Evolutionary conservation across 2,113 vertebrate species (phyloP).

Genomic region (Gracilinanus agilis): DNA sequence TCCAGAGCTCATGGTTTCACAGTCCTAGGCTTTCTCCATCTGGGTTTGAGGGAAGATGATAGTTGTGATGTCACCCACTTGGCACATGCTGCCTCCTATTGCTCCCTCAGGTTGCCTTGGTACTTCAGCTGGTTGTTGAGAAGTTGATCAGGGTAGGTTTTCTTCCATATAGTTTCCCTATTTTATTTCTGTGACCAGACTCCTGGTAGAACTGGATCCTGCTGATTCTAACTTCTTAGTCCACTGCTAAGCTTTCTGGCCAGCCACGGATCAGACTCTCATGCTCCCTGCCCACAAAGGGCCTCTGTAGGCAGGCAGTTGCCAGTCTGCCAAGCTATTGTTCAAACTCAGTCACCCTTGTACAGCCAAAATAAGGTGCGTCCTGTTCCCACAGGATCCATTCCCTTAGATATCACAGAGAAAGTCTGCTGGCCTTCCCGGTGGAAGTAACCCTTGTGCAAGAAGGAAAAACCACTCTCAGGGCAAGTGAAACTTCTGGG

Average conservation of each 20-base stretch:
- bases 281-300: not conserved
- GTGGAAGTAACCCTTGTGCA: not conserved
- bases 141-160: not conserved
- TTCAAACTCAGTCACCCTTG: not conserved
- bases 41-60: not conserved
- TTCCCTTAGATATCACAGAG: not conserved
- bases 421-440: not conserved
- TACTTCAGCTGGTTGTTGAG: not conserved
- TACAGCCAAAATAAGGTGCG: not conserved
- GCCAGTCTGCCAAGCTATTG: not conserved
- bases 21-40: not conserved
- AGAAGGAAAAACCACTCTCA: not conserved
- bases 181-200: not conserved
- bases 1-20: not conserved
- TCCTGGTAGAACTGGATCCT: not conserved
- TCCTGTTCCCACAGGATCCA: not conserved
- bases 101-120: not conserved
- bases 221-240: not conserved
- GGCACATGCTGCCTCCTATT: not conserved
- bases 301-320: not conserved
- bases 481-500: not conserved
- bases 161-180: not conserved
- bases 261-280: not conserved
- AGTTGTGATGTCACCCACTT: not conserved
- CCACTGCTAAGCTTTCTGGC: not conserved